Evolutionary conservation across 2,113 vertebrate genomes (phyloP), one percentile per base, ranked within the genome.

Genomic region (Xiphorhynchus elegans): DNA sequence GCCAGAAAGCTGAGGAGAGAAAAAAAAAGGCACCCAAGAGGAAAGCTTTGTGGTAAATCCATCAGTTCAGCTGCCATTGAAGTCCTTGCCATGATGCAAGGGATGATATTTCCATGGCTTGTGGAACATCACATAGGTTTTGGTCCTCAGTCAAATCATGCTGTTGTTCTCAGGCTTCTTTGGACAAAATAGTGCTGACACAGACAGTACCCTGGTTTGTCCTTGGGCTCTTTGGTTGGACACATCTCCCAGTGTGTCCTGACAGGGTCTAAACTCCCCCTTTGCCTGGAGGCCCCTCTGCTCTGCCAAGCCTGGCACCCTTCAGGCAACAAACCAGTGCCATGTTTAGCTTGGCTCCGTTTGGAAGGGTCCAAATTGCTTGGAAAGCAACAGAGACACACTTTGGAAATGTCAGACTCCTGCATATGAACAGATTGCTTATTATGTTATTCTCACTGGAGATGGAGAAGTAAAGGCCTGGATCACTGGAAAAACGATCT

Each of bases 401-500:
- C 53, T 87, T 93, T 3, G 42, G 76, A 93, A 92, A 82, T 75
- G 49, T 89, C 83, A 81, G 6, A 35, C 28, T 40, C 73, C 9
- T 35, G 42, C 25, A 28, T 59, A 40, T 46, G 44, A 95, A 46
- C 83, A 90, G 88, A 67, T 87, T 94, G 80, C 35, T 89, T 68
- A 47, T 88, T 93, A 47, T 21, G 44, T 73, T 72, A 31, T 55
- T 14, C 47, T 89, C 1, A 0, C 64, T 67, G 55, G 40, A 17
- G 73, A 76, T 72, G 67, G 90, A 58, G 73, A 73, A 92, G 52
- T 84, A 73, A 79, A 89, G 60, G 74, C 86, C 76, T 93, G 56
- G 26, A 75, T 87, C 8, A 19, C 0, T 70, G 44, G 10, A 72
- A 50, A 68, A 94, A 72, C 1, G 8, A 84, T 40, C 44, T 1